Base-by-base conservation (phyloP, 2,888 invertebrate species). In the Neria commutata region DNA sequence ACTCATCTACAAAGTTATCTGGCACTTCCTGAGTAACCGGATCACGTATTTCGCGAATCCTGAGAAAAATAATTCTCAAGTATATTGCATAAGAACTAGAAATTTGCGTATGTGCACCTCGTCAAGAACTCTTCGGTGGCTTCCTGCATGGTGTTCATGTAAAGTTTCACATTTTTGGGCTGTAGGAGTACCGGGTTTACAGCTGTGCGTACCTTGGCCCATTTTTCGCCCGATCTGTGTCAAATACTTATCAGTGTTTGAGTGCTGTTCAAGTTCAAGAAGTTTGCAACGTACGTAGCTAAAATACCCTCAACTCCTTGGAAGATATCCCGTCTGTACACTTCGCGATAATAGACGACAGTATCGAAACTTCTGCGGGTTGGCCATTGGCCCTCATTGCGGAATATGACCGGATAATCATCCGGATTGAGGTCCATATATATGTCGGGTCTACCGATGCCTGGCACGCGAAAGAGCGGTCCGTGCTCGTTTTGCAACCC, bases 181-280 rank as follows among this genome's bases (percentile, higher is more conserved):
- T 88, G 85, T 76, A 91, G 78, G 76, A 91, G 81, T 33, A 88
- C 84, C 52, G 88, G 88, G 76, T 90, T 89, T 0, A 89, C 88
- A 60, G 86, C 87, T 0, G 86, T 85, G 17, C 91, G 83, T 64
- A 90, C 84, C 54, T 86, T 83, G 40, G 86, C 84, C 91, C 91
- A 91, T 64, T 86, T 83, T 14, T 85, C 83, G 1, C 88, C 90
- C 78, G 89, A 86, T 2, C 86, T 86, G 67, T 29, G 5, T n/a
- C n/a, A n/a, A n/a, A n/a, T n/a, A n/a, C n/a, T n/a, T n/a, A n/a
- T n/a, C n/a, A n/a, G n/a, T n/a, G n/a, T n/a, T n/a, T n/a, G n/a
- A n/a, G n/a, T n/a, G n/a, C n/a, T n/a, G n/a, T n/a, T n/a, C n/a
- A n/a, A n/a, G n/a, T n/a, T n/a, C n/a, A n/a, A n/a, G n/a, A n/a